These are phyloP conservation scores for Meles meles DNA, from an alignment of 2,113 vertebrate species.

Conservation along the genomic window DNA sequence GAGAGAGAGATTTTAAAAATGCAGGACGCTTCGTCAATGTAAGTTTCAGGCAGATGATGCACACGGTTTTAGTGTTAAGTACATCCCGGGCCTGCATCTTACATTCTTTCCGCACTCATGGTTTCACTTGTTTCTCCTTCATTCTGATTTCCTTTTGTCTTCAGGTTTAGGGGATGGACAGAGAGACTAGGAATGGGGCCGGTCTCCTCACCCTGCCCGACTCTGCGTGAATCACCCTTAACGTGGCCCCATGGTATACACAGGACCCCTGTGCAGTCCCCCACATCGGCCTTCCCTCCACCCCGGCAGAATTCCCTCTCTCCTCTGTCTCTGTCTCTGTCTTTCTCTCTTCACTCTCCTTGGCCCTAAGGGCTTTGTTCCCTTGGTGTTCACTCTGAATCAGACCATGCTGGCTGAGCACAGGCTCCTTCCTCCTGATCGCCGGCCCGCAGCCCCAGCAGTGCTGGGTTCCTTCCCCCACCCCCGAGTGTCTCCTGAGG, in stretches of 20 bases:
- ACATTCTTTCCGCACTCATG: accelerated
- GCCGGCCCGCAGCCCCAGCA: accelerated
- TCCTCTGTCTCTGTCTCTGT: neutral
- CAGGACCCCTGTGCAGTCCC: neutral
- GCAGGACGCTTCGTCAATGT: accelerated
- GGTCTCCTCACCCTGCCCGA: neutral
- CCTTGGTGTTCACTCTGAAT: accelerated
- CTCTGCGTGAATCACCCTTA: neutral
- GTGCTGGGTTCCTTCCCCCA: neutral
- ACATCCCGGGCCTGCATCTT: accelerated
- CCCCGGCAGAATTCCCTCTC: neutral
- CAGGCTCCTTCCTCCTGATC: accelerated
- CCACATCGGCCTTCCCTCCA: accelerated
- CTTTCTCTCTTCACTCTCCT: neutral
- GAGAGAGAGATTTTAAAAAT: neutral
- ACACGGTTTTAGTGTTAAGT: accelerated
- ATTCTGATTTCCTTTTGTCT: accelerated
- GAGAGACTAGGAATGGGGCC: neutral
- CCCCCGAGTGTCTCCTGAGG: neutral
- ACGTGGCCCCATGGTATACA: accelerated
- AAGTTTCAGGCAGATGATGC: accelerated
- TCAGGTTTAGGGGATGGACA: neutral
- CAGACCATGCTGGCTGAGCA: accelerated
- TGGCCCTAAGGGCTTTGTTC: accelerated
- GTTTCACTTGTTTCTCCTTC: neutral